Base-by-base conservation (phyloP, 1,140 invertebrate species). In the Aphis craccivora region DNA sequence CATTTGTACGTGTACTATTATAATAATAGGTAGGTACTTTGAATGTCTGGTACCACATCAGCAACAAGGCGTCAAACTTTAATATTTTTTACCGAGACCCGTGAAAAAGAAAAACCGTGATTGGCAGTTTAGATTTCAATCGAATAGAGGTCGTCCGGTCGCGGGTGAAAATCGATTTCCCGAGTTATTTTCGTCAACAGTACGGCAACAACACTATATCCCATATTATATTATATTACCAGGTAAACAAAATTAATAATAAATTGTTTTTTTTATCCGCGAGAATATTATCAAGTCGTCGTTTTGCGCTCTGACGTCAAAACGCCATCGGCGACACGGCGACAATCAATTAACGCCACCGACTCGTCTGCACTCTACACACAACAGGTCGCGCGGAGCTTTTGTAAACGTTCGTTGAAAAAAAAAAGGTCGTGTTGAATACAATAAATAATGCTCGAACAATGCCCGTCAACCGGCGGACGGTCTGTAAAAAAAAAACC, bases 331-430 rank as follows among this genome's bases (percentile, higher is more conserved):
- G 60, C 60, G 25, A 30, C 14, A 30, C 14, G 30, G 30, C 60
- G n/a, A 76, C 60, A n/a, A 76, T 76, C 60, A 76, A 76, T 76
- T 76, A 76, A 76, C 60, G n/a, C 60, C n/a, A 76, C 14, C n/a
- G 60, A 5, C 3, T n/a, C 60, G 14, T 76, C 60, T 76, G 60
- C 60, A n/a, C 60, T 76, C 60, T 76, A 30, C 60, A n/a, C 60
- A 76, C 60, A 76, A 76, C 60, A 76, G 60, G 60, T 76, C 60
- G 60, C 60, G 30, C 14, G 60, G 30, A 76, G 60, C 37, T 76
- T 76, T 76, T n/a, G 30, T n/a, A n/a, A 76, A 76, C 60, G 60
- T n/a, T 76, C 60, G 60, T 30, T 35, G 60, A 76, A 76, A 76
- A 60, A 55, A 60, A 76, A 76, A 76, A 76, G 60, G 60, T 76